Evolutionary conservation across 2,888 invertebrate species (phyloP).

Genomic region (Heliothis peltigera): DNA sequence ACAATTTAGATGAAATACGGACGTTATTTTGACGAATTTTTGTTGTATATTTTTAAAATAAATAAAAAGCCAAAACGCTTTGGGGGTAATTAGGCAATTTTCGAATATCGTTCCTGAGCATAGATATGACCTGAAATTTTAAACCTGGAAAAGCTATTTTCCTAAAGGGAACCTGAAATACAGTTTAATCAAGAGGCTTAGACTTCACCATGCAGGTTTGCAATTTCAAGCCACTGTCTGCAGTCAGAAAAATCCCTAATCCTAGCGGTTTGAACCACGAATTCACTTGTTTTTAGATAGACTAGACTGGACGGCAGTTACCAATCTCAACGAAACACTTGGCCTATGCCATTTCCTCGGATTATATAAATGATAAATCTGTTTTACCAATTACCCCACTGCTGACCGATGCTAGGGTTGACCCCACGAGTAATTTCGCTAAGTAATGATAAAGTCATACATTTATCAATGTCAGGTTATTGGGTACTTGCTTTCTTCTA

Average conservation of each 20-base stretch:
- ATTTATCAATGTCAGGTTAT: conserved; percentile 61
- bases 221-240: not conserved
- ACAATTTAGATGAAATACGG: conserved; percentile 8
- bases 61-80: conserved; percentile 10
- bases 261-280: not conserved
- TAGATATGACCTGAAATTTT: not conserved
- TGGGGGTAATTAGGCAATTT: not conserved
- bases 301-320: no score
- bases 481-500: no score
- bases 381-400: conserved; percentile 42
- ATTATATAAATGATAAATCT: conserved; percentile 32
- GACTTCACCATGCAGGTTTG: not conserved
- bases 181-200: not conserved
- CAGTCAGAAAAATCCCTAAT: no score
- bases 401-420: conserved; percentile 12
- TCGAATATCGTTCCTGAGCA: not conserved
- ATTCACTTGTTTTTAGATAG: no score
- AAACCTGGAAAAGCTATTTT: not conserved
- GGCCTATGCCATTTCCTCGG: not conserved
- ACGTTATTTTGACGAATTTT: conserved; percentile 1
- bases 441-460: conserved; percentile 45
- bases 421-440: conserved; percentile 7
- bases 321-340: not conserved
- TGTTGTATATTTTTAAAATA: no score
- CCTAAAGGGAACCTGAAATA: not conserved